Conservation (phyloP, 2,113 vertebrate genomes). For the Dromiciops gliroides region DNA sequence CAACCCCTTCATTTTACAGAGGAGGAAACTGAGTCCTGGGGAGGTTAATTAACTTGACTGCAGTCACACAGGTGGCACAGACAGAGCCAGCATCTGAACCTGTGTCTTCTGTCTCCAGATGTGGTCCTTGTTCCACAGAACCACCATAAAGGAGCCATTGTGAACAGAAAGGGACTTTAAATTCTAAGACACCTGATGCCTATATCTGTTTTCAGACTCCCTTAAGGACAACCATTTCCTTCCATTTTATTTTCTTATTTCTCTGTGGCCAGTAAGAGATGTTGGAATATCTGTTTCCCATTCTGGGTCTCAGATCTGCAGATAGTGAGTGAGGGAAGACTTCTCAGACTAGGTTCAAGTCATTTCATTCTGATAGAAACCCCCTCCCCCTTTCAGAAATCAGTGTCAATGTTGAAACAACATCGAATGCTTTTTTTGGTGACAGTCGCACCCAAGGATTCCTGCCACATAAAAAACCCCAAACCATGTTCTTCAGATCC, state of each 20-base stretch:
- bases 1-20: no score
- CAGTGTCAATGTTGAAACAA: neutral
- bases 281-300: constrained; percentile 22
- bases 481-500: neutral
- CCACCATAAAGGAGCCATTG: neutral
- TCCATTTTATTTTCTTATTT: neutral
- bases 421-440: neutral
- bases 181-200: constrained; percentile 15
- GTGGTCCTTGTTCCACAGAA: neutral
- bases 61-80: neutral
- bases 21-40: no score
- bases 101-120: neutral
- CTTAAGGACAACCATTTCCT: constrained; percentile 33
- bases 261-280: neutral
- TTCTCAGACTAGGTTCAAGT: neutral
- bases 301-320: constrained; percentile 17
- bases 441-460: neutral
- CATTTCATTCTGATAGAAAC: neutral
- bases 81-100: neutral
- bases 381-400: neutral
- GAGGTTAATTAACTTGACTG: neutral
- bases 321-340: neutral
- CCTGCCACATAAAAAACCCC: no score
- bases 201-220: constrained; percentile 5
- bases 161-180: constrained; percentile 10